A percentile compares a stretch with the other conserved stretches of the same genome.
Conservation (phyloP, 2,113 vertebrate species). For the Romanogobio albipinnatus region DNA sequence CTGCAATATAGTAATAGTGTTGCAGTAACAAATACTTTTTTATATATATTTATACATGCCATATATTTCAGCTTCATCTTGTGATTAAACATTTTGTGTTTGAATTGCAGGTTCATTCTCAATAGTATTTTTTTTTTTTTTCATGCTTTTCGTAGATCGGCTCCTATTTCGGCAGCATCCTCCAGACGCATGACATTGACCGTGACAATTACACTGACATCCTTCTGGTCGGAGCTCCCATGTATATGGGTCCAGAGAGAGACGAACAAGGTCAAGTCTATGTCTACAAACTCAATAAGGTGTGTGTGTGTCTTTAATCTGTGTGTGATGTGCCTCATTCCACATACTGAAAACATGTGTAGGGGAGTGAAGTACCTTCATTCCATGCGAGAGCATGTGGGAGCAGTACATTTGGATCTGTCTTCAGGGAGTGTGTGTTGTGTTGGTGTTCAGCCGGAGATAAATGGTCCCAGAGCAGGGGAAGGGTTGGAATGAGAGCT, state of each 20-base stretch:
- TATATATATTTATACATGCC: too few relatives aligned
- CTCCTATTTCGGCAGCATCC: conserved; percentile 93
- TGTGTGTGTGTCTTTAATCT: conserved; percentile 25
- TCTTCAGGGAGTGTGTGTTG: conserved; percentile 34
- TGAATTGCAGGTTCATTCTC: not conserved
- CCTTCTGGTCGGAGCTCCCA: conserved; percentile 91
- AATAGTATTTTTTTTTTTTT: not conserved
- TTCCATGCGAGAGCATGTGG: conserved; percentile 1
- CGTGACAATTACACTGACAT: conserved; percentile 86
- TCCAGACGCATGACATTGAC: conserved; percentile 87
- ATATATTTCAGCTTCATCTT: too few relatives aligned
- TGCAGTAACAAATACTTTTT: too few relatives aligned
- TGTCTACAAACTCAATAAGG: conserved; percentile 86
- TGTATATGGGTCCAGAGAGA: conserved; percentile 93
- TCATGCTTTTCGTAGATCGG: conserved; percentile 81
- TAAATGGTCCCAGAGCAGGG: conserved; percentile 31
- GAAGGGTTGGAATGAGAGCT: conserved; percentile 34
- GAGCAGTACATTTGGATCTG: conserved; percentile 15
- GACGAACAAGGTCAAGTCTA: conserved; percentile 95
- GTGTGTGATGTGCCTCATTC: conserved; percentile 26
- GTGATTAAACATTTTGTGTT: too few relatives aligned
- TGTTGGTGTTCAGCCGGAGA: conserved; percentile 20
- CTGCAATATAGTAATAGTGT: not conserved
- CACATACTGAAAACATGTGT: conserved; percentile 35
- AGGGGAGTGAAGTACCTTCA: not conserved